Conservation (phyloP, 2,797 vertebrate genomes). For the Enteromius radiatus region DNA sequence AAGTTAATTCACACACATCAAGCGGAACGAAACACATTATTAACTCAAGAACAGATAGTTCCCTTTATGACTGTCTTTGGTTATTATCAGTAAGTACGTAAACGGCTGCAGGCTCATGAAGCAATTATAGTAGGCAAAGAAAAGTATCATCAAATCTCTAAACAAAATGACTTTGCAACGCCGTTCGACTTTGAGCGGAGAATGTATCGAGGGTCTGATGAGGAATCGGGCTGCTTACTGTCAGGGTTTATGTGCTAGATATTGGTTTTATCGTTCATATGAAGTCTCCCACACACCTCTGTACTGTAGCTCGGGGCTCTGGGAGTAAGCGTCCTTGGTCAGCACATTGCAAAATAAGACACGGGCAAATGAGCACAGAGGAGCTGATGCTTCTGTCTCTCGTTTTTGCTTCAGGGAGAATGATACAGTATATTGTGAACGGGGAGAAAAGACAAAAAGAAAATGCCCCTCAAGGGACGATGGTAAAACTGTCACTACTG, state of each 20-base stretch:
- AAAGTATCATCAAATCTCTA: slow-evolving; percentile 20
- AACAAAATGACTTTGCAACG: slow-evolving; percentile 9
- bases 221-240: slow-evolving; percentile 18
- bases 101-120: slow-evolving; percentile 54
- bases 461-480: slow-evolving; percentile 35
- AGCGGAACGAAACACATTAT: slow-evolving; percentile 11
- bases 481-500: slow-evolving; percentile 38
- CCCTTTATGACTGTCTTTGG: slow-evolving; percentile 30
- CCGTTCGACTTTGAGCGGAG: background rate
- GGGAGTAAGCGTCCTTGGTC: slow-evolving; percentile 40
- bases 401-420: slow-evolving; percentile 32
- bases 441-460: slow-evolving; percentile 25
- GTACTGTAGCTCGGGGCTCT: slow-evolving; percentile 37
- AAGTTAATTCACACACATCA: slow-evolving; percentile 30
- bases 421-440: slow-evolving; percentile 34
- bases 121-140: slow-evolving; percentile 43
- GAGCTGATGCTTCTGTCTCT: slow-evolving; percentile 49
- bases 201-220: background rate
- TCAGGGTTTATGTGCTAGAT: slow-evolving; percentile 37
- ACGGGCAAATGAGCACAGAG: slow-evolving; percentile 44
- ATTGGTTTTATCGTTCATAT: slow-evolving; percentile 39
- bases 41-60: slow-evolving; percentile 41
- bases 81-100: slow-evolving; percentile 40
- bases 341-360: slow-evolving; percentile 51
- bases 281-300: slow-evolving; percentile 46